Percentiles rank a stretch among this genome's conserved stretches.
Evolutionary conservation across 2,888 invertebrate genomes (phyloP).

Genomic region (Cosmia trapezina): DNA sequence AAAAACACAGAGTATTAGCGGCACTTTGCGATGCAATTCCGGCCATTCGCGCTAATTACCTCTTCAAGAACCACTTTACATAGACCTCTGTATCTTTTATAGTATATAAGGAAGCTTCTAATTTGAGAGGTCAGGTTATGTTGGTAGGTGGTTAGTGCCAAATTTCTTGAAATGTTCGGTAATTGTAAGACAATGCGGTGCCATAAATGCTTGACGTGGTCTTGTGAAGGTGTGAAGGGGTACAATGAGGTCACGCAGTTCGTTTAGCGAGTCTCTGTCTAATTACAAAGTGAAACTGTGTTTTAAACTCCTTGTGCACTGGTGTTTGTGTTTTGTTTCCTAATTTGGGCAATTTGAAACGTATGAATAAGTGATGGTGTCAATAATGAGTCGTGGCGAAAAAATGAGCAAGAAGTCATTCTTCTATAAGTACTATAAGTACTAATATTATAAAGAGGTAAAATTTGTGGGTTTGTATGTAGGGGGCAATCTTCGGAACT

Average conservation of each 20-base stretch:
- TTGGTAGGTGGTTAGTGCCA: conserved; percentile 79
- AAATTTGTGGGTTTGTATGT: no score
- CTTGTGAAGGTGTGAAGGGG: conserved; percentile 75
- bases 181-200: conserved; percentile 88
- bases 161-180: conserved; percentile 86
- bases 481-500: no score
- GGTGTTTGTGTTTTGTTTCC: conserved; percentile 35
- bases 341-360: conserved; percentile 42
- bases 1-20: conserved; percentile 83
- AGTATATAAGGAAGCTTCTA: conserved; percentile 28
- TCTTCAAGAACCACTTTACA: conserved; percentile 45
- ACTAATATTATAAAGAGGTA: no score
- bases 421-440: not conserved
- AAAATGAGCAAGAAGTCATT: not conserved
- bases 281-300: conserved; percentile 65
- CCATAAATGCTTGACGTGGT: conserved; percentile 83
- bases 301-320: conserved; percentile 42
- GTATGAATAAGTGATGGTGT: conserved; percentile 30
- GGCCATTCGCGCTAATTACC: conserved; percentile 83
- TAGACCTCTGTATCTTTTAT: conserved; percentile 59
- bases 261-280: conserved; percentile 66
- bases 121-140: conserved; percentile 58
- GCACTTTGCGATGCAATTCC: conserved; percentile 86
- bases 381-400: conserved; percentile 31
- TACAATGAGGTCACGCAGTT: conserved; percentile 79